Conservation (phyloP, 2,797 vertebrate species). For the Balearica regulorum region DNA sequence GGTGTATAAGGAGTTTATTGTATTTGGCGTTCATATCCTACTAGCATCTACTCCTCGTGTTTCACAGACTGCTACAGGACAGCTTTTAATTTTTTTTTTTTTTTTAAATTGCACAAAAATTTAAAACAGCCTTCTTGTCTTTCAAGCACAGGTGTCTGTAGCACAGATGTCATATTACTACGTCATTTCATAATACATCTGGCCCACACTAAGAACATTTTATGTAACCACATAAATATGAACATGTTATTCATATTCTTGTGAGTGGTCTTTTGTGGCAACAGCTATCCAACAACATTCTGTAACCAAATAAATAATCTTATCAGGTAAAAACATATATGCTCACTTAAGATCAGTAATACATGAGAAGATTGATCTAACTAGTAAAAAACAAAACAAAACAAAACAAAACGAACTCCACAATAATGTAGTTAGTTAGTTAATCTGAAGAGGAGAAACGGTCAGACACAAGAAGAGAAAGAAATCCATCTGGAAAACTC, state of each 20-base stretch:
- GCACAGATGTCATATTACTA: not conserved
- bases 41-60: not conserved
- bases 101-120: not conserved
- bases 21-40: not conserved
- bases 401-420: not conserved
- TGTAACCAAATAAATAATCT: not conserved
- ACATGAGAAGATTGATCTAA: not conserved
- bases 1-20: accelerated
- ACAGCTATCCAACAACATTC: not conserved
- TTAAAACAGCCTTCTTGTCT: not conserved
- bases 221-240: not conserved
- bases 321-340: not conserved
- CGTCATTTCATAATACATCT: not conserved
- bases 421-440: not conserved
- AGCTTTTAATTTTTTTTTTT: not conserved
- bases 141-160: not conserved
- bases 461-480: not conserved
- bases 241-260: not conserved
- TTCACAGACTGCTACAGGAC: not conserved
- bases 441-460: not conserved
- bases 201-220: not conserved
- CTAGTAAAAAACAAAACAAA: not conserved
- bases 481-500: not conserved
- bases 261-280: not conserved
- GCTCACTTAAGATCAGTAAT: not conserved